Evolutionary conservation across 2,113 vertebrate species (phyloP).

Genomic region (Oceanodroma tethys): DNA sequence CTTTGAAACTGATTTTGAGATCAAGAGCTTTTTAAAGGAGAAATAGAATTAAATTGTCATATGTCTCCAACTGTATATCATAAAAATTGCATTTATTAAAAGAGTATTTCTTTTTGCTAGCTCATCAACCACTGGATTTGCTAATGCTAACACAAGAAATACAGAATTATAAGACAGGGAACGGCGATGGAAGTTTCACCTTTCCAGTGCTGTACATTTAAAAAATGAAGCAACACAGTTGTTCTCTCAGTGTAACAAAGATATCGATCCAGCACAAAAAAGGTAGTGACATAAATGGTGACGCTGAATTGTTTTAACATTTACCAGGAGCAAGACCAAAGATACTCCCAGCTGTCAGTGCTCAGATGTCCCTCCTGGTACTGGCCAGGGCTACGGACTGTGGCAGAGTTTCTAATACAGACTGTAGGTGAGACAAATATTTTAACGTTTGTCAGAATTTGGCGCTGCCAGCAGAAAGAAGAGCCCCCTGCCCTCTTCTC

Average conservation of each 20-base stretch:
- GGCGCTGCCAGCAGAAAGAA: not conserved
- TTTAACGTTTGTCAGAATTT: not conserved
- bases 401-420: too few species aligned
- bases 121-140: not conserved
- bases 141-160: not conserved
- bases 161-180: not conserved
- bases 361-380: too few species aligned
- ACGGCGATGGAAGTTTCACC: accelerated
- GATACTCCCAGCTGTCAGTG: not conserved
- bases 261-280: not conserved
- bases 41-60: not conserved
- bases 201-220: accelerated
- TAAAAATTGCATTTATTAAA: not conserved
- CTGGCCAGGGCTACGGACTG: not conserved
- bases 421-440: accelerated
- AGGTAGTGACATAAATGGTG: not conserved
- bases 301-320: not conserved
- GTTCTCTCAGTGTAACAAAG: accelerated
- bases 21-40: not conserved
- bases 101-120: not conserved
- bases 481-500: not conserved
- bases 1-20: not conserved
- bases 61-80: not conserved
- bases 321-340: not conserved
- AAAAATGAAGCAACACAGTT: accelerated